These are phyloP conservation scores for Drosophila burlai DNA, from an alignment of 1,140 invertebrate species.

Conservation along the genomic window DNA sequence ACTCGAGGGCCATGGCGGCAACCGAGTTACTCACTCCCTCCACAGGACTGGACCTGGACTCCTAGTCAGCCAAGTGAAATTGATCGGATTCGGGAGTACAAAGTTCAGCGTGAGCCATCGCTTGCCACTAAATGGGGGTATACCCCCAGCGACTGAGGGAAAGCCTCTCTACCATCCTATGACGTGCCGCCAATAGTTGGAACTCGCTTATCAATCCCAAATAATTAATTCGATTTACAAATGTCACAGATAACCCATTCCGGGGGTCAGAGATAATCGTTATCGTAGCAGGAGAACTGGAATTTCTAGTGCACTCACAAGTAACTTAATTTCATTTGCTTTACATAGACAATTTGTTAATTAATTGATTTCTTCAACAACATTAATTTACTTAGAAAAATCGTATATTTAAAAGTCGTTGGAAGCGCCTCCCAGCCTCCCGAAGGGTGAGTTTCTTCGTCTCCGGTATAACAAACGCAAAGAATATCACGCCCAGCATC, in stretches of 20 bases:
- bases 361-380: neutral
- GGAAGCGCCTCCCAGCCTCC: slow-evolving; percentile 50
- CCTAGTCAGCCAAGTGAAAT: slow-evolving; percentile 17
- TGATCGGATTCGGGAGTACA: slow-evolving; percentile 16
- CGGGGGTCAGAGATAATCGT: slow-evolving; percentile 1
- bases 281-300: neutral
- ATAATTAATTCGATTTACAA: slow-evolving; percentile 36
- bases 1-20: slow-evolving; percentile 25
- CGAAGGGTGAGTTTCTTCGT: slow-evolving; percentile 53
- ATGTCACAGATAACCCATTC: slow-evolving; percentile 15
- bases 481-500: slow-evolving; percentile 41
- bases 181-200: slow-evolving; percentile 2
- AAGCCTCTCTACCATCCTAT: neutral
- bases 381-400: slow-evolving; percentile 20
- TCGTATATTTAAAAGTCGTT: slow-evolving; percentile 30
- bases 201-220: slow-evolving; percentile 15
- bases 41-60: neutral
- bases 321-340: neutral
- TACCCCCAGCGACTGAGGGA: slow-evolving; percentile 19
- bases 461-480: slow-evolving; percentile 55
- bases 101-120: slow-evolving; percentile 37
- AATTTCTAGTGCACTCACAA: neutral
- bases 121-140: neutral
- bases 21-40: slow-evolving; percentile 22
- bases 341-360: neutral